Conservation (phyloP, 2,113 vertebrate species). For the Strigops habroptila region DNA sequence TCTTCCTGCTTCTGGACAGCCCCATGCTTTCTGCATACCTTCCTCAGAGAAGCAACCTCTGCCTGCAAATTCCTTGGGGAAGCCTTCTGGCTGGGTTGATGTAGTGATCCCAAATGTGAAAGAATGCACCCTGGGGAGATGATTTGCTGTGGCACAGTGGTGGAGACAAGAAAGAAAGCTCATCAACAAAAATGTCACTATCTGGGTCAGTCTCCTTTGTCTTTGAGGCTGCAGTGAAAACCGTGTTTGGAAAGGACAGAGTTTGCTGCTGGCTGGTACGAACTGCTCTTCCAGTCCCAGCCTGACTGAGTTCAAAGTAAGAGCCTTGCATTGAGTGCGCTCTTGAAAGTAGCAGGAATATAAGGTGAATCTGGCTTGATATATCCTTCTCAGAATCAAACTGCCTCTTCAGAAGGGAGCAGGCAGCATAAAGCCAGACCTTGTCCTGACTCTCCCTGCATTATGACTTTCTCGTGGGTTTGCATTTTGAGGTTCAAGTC, state of each 20-base stretch:
- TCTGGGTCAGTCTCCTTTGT: accelerated
- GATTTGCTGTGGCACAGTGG: neutral
- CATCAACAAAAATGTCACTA: neutral
- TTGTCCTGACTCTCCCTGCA: neutral
- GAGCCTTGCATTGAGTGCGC: neutral
- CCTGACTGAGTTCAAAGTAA: neutral
- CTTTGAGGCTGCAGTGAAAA: neutral
- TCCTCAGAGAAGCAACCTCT: neutral
- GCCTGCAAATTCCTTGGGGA: neutral
- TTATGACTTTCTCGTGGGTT: neutral
- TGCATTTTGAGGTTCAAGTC: neutral
- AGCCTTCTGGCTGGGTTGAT: neutral
- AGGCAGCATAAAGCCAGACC: neutral
- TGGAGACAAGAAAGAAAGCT: neutral
- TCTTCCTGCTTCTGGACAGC: neutral
- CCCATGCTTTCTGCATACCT: accelerated
- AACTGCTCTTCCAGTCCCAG: neutral
- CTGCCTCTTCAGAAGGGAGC: neutral
- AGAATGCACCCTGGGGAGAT: neutral
- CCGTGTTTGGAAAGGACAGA: neutral
- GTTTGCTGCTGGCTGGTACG: neutral
- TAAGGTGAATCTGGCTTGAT: neutral
- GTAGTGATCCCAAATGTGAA: neutral
- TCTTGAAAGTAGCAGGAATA: neutral
- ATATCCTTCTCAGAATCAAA: neutral